A percentile compares a stretch with the other conserved stretches of the same genome.
phyloP scores from a whole-genome alignment of 2,888 invertebrate species.

The Drosophila setosimentum region DNA sequence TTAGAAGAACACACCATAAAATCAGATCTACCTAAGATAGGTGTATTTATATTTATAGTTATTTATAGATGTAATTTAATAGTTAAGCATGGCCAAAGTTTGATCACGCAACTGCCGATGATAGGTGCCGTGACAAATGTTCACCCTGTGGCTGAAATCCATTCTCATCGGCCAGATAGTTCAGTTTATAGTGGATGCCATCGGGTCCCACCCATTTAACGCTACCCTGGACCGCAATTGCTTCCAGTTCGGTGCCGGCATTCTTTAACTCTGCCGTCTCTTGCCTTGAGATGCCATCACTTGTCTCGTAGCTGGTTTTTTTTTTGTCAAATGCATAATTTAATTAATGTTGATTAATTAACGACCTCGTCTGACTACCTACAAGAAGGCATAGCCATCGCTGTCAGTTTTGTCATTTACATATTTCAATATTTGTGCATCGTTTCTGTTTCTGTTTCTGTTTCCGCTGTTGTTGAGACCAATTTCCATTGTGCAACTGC shows the following conservation, averaged over 20 bases:
- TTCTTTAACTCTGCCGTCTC: slow-evolving; percentile 83
- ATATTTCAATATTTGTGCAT: slow-evolving; percentile 69
- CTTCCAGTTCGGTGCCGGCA: slow-evolving; percentile 75
- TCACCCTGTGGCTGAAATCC: slow-evolving; percentile 80
- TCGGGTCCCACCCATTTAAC: slow-evolving; percentile 87
- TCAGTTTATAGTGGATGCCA: slow-evolving; percentile 87
- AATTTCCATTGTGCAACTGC: slow-evolving; percentile 4
- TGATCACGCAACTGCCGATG: slow-evolving; percentile 56
- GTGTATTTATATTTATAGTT: background rate
- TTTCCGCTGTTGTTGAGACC: background rate
- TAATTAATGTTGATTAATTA: background rate
- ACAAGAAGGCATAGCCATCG: slow-evolving; percentile 87
- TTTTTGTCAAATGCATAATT: background rate
- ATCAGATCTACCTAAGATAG: slow-evolving; percentile 16
- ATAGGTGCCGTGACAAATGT: slow-evolving; percentile 68
- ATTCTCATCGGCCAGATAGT: slow-evolving; percentile 77
- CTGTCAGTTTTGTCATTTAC: slow-evolving; percentile 86
- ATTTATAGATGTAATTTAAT: slow-evolving; percentile 3
- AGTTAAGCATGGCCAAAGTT: slow-evolving; percentile 6
- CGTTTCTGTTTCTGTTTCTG: slow-evolving; percentile 13
- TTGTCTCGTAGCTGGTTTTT: slow-evolving; percentile 80
- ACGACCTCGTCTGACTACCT: slow-evolving; percentile 62
- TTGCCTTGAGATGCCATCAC: slow-evolving; percentile 83
- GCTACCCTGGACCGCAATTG: slow-evolving; percentile 84
- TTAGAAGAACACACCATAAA: slow-evolving; percentile 43